Percentiles rank a stretch among this genome's conserved stretches.
phyloP scores from a whole-genome alignment of 53 echinoderm and acorn worm species.

The Paracentrotus lividus region DNA sequence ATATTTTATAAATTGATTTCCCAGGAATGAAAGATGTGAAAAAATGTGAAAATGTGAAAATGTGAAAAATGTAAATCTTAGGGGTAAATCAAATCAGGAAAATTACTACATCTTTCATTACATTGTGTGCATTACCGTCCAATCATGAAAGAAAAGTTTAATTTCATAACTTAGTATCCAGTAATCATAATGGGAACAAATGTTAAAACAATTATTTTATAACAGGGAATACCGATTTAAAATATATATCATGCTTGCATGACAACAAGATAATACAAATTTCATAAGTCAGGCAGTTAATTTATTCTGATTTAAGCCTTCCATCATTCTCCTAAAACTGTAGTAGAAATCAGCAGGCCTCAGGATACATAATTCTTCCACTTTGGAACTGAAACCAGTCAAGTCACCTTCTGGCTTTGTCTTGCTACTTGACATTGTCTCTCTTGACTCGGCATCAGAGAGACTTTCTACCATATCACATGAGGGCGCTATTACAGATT shows the following conservation, averaged over 20 bases:
- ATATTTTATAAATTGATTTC: too few species aligned
- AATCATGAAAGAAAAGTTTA: not conserved
- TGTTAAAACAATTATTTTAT: too few species aligned
- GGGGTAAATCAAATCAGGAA: too few species aligned
- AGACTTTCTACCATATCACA: not conserved
- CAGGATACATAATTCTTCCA: not conserved
- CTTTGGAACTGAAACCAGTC: not conserved
- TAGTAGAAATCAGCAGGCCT: constrained; percentile 60
- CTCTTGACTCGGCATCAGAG: not conserved
- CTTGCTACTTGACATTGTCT: not conserved
- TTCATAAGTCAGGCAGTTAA: not conserved
- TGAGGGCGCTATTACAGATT: not conserved
- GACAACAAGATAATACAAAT: not conserved
- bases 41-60: too few species aligned
- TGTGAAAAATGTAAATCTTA: too few species aligned
- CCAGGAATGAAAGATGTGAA: too few species aligned
- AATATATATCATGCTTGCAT: not conserved
- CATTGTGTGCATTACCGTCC: not conserved
- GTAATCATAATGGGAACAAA: too few species aligned
- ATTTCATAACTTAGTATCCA: not conserved
- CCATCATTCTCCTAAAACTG: constrained; percentile 12
- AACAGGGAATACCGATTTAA: not conserved
- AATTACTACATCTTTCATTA: not conserved
- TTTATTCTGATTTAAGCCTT: not conserved
- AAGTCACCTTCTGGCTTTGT: not conserved